Evolutionary conservation across 1,140 invertebrate species (phyloP).

Genomic region (Panagrolaimus sp.): DNA sequence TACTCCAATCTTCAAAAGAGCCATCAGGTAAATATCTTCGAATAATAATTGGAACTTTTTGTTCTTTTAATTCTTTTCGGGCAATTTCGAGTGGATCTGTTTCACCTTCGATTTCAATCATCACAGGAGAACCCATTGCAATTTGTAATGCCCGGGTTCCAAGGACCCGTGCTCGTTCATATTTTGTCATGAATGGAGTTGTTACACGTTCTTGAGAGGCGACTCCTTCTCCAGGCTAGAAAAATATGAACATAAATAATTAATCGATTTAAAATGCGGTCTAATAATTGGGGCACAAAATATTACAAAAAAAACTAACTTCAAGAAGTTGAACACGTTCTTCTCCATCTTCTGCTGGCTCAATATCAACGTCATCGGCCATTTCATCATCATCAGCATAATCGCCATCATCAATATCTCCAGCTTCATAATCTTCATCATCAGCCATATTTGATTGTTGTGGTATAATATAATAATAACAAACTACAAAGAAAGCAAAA

Average conservation of each 20-base stretch:
- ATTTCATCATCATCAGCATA: slow-evolving; percentile 33
- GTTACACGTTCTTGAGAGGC: slow-evolving; percentile 61
- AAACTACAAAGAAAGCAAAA: too few relatives aligned
- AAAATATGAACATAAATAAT: not conserved
- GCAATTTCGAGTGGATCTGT: slow-evolving; percentile 96
- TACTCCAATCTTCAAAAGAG: slow-evolving; percentile 97
- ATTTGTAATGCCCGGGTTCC: slow-evolving; percentile 95
- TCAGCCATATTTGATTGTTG: slow-evolving; percentile 27
- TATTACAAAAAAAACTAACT: not conserved
- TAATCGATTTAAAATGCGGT: slow-evolving; percentile 1
- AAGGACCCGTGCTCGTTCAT: slow-evolving; percentile 81
- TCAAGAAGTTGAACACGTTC: not conserved
- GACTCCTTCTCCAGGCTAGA: slow-evolving; percentile 2
- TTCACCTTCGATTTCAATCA: slow-evolving; percentile 97
- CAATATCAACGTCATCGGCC: slow-evolving; percentile 22
- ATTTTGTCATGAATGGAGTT: slow-evolving; percentile 84
- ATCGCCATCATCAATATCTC: slow-evolving; percentile 33
- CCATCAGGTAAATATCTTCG: slow-evolving; percentile 93
- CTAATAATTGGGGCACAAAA: not conserved
- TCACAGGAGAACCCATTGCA: slow-evolving; percentile 98
- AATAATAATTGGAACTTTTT: slow-evolving; percentile 97
- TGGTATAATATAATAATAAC: too few relatives aligned
- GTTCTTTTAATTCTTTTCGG: slow-evolving; percentile 90
- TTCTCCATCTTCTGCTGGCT: slow-evolving; percentile 12
- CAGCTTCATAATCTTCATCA: slow-evolving; percentile 32